phyloP scores from a whole-genome alignment of 2,888 invertebrate species.

The Zootermopsis nevadensis region DNA sequence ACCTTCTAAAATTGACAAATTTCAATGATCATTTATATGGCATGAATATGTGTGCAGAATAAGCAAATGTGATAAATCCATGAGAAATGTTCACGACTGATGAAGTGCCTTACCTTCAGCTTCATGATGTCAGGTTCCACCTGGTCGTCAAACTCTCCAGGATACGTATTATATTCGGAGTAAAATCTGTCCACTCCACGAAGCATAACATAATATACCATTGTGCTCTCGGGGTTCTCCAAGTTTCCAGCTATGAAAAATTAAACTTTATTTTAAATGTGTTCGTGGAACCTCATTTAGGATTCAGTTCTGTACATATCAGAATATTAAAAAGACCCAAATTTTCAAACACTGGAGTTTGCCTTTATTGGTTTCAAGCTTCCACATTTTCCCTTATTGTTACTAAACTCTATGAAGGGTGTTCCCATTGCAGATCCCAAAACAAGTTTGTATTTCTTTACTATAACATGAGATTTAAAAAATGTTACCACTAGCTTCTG shows the following conservation, averaged over 20 bases:
- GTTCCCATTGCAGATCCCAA: too few species aligned
- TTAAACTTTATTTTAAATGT: not conserved
- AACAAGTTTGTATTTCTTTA: too few species aligned
- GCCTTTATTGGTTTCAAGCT: too few species aligned
- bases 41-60: not conserved
- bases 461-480: too few species aligned
- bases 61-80: not conserved
- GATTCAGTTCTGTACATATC: not conserved
- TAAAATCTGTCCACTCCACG: slow-evolving; percentile 92
- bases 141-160: slow-evolving; percentile 86
- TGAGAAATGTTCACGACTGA: not conserved
- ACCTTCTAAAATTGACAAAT: too few species aligned
- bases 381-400: too few species aligned
- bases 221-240: slow-evolving; percentile 87
- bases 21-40: too few species aligned
- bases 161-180: slow-evolving; percentile 88
- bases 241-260: slow-evolving; percentile 70
- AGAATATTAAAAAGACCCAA: too few species aligned
- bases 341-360: too few species aligned
- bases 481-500: too few species aligned
- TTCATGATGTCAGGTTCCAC: slow-evolving; percentile 92
- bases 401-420: too few species aligned
- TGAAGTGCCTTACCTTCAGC: slow-evolving; percentile 71
- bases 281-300: not conserved
- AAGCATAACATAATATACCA: slow-evolving; percentile 90